Evolutionary conservation across 2,888 invertebrate genomes (phyloP).

Genomic region (Lasioglossum morio): DNA sequence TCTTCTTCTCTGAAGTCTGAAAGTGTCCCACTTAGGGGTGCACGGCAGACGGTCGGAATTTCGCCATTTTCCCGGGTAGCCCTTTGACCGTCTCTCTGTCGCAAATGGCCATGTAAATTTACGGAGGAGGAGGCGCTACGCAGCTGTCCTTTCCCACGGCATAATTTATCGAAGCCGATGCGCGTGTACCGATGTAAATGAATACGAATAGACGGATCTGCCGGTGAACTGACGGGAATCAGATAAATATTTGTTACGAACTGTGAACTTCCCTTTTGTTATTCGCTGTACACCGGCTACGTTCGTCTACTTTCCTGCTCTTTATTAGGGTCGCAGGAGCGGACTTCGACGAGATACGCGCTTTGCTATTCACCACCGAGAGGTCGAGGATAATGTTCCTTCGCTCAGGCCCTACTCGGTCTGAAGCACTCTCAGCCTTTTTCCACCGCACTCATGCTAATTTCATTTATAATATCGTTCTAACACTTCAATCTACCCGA

Average conservation of each 20-base stretch:
- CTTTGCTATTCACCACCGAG: background rate
- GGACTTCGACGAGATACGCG: background rate
- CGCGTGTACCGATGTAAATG: conserved; percentile 39
- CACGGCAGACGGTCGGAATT: conserved; percentile 3
- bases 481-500: background rate
- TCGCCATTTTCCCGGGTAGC: background rate
- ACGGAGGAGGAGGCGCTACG: conserved; percentile 18
- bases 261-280: background rate
- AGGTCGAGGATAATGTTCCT: background rate
- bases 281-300: background rate
- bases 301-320: background rate
- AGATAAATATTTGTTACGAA: conserved; percentile 47
- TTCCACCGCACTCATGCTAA: background rate
- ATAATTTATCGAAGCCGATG: conserved; percentile 54
- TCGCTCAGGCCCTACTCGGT: background rate
- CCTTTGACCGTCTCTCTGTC: conserved; percentile 3
- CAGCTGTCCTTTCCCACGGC: conserved; percentile 45
- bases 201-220: conserved; percentile 50
- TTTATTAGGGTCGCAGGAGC: background rate
- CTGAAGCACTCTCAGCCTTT: background rate
- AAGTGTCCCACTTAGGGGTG: background rate
- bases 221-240: conserved; percentile 8
- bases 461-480: background rate
- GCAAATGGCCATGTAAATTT: conserved; percentile 42
- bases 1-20: background rate